Base-by-base conservation (phyloP, 2,113 vertebrate genomes). In the Nibea albiflora region DNA sequence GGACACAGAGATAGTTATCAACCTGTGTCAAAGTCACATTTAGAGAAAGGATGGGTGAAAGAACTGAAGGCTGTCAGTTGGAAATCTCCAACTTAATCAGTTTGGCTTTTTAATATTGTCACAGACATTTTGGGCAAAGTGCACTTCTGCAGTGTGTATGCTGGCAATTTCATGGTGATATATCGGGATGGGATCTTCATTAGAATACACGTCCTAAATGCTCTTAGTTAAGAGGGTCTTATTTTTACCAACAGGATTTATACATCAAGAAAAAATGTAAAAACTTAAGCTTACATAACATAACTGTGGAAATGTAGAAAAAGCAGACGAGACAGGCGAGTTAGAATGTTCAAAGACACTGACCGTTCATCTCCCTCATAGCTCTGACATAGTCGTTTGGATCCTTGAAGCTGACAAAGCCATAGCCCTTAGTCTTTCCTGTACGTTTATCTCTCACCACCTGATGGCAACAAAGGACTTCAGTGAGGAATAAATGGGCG, bases 331-430 rank as follows among this genome's bases (percentile, higher is more conserved):
- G 14, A 2, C 4, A 54, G 10, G 49, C 64, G 35, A 62, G 28
- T 3, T 5, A 49, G 47, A 0, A 4, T 35, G 31, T 52, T 0
- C 54, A 11, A 31, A 20, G 22, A 66, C 15, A 61, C 96, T 90
- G 72, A 98, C 97, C 97, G 15, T 98, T 98, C 97, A 98, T 97
- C 88, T 98, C 97, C 5, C 97, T 94, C 97, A 98, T 98, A 77
- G 97, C 97, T 2, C 97, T 91, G 28, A 98, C 97, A 1, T 98
- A 98, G 90, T 98, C 97, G 0, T 96, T 97, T 60, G 97, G 97
- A 86, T 98, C 97, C 87, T 98, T 98, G 92, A 98, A 98, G 93
- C 97, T 98, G 85, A 98, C 97, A 0, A 98, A 98, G 76, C 97
- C 97, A 3, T 97, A 98, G 73, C 97, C 97, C 92, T 98, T 98